Percentiles rank a stretch among this genome's conserved stretches.
These are phyloP conservation scores for Euwallacea fornicatus DNA, from an alignment of 1,140 invertebrate genomes.

Conservation along the genomic window DNA sequence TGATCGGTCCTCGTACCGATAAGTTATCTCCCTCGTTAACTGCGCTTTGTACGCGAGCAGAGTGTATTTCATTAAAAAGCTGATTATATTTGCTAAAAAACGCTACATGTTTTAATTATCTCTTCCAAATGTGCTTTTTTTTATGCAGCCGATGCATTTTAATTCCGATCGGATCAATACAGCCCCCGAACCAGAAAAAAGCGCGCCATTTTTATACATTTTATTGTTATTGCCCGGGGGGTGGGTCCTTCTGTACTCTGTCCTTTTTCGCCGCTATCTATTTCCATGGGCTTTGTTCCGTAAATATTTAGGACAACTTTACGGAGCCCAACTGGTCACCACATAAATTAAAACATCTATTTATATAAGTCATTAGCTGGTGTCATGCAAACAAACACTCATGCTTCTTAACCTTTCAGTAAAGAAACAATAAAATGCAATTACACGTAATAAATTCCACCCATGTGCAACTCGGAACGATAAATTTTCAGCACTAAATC, in stretches of 20 bases:
- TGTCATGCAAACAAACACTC: too few species aligned
- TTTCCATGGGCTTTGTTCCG: constrained; percentile 1
- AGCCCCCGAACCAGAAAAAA: constrained; percentile 16
- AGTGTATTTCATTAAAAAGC: constrained; percentile 34
- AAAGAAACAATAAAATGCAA: constrained; percentile 20
- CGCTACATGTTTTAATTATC: constrained; percentile 37
- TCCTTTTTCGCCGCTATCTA: not conserved
- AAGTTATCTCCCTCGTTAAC: too few species aligned
- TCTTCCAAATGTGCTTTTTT: constrained; percentile 32
- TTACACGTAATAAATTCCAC: constrained; percentile 23
- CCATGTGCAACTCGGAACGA: constrained; percentile 9
- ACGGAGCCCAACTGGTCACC: not conserved
- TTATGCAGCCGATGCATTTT: constrained; percentile 32
- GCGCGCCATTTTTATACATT: constrained; percentile 32
- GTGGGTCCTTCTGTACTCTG: not conserved
- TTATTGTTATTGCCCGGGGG: constrained; percentile 26
- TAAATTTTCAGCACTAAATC: constrained; percentile 16
- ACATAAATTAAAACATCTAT: constrained; percentile 19
- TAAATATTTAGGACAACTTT: not conserved
- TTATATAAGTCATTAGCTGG: constrained; percentile 3
- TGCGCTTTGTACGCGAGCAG: not conserved
- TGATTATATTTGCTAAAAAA: constrained; percentile 36
- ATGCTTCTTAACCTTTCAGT: constrained; percentile 7
- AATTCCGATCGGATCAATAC: constrained; percentile 32
- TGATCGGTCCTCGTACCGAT: too few species aligned